phyloP scores from a whole-genome alignment of 2,113 vertebrate genomes.

The Uropsilus gracilis region DNA sequence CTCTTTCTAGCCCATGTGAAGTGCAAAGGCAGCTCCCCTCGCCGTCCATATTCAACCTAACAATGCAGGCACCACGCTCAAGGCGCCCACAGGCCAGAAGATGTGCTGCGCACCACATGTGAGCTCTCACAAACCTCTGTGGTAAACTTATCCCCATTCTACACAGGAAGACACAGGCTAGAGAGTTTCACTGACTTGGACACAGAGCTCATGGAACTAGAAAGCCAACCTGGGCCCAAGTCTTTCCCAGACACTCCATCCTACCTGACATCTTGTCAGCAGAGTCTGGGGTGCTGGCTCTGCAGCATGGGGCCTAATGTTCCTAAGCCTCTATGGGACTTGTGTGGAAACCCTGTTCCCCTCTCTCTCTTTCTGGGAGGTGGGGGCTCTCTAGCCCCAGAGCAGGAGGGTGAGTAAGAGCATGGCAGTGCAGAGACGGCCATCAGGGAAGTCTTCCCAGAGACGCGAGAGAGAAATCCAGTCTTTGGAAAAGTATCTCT shows the following conservation, averaged over 20 bases:
- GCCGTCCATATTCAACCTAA: not conserved
- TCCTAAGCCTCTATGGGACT: no score
- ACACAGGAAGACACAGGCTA: not conserved
- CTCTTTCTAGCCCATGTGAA: not conserved
- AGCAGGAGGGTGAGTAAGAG: not conserved
- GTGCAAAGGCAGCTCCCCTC: not conserved
- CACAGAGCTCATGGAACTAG: not conserved
- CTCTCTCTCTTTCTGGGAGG: not conserved
- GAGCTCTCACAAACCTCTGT: not conserved
- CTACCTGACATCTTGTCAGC: not conserved
- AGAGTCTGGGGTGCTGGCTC: not conserved
- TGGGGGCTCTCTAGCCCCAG: not conserved
- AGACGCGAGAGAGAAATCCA: not conserved
- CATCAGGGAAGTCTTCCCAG: not conserved
- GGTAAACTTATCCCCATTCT: not conserved
- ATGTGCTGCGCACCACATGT: fast-evolving
- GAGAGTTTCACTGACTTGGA: not conserved
- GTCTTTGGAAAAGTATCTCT: not conserved
- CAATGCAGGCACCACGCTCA: not conserved
- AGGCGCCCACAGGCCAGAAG: not conserved
- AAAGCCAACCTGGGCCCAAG: not conserved
- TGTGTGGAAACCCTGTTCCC: not conserved
- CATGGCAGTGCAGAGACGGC: not conserved
- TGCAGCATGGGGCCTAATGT: not conserved
- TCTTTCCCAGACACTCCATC: not conserved